Evolutionary conservation across 2,888 invertebrate species (phyloP), one percentile per base, ranked within the genome.

Genomic region (Rotaria sp.): DNA sequence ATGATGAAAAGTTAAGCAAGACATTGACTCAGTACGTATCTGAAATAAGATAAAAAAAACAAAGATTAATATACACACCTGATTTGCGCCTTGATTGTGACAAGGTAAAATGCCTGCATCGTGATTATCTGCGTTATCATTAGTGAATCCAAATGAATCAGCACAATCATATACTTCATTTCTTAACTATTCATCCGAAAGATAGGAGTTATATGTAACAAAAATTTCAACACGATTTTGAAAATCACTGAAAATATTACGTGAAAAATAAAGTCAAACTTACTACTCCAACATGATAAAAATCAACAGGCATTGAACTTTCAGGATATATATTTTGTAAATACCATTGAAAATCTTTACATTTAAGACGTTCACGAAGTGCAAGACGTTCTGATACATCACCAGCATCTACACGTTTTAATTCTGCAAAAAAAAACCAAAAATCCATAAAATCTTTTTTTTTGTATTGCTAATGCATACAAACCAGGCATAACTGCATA

Each of bases 331-430:
- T 94, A 91, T 97, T 95, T 92, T 98, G 96, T 90, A 98, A 93
- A 92, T 97, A 98, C 98, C 98, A 99, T 85, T 96, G 93, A 93
- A 98, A 98, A 92, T 94, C 95, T 92, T 98, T 97, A 92, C 98
- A 99, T 89, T 96, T 94, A 88, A 98, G 93, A 86, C 93, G 93
- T 88, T 96, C 94, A 15, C 97, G 92, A 74, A 98, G 91, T 84
- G 94, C 93, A 88, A 93, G 93, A 21, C 98, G 93, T 89, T 94
- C 94, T 85, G 94, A 94, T 35, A 98, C 94, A 92, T 98, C 96
- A 26, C 98, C 98, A 87, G 85, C 84, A 38, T 85, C 52, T 10
- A 87, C 84, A 30, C 41, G 75, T 75, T 59, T 24, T 35, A 87
- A 84, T 45, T 87, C 80, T 80, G n/a, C 13, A 80, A 26, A 0